Conservation (phyloP, 2,888 invertebrate species). For the Danaus chrysippus region DNA sequence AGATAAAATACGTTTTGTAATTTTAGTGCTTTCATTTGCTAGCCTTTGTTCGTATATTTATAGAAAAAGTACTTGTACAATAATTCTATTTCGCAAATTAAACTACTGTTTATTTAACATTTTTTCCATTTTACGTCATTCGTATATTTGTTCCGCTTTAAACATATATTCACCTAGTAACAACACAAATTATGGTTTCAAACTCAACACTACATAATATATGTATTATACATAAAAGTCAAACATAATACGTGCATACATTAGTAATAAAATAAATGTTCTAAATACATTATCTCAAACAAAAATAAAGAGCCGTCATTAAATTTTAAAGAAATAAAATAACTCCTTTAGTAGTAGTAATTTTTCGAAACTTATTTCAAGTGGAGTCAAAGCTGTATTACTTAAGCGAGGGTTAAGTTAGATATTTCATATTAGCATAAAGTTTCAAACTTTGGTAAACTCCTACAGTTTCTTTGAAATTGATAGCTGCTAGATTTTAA, state of each 20-base stretch:
- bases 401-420: conserved; percentile 62
- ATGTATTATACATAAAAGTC: background rate
- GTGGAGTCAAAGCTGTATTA: conserved; percentile 59
- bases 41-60: too few relatives aligned
- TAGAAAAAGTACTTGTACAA: too few relatives aligned
- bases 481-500: conserved; percentile 62
- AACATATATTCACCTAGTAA: conserved; percentile 2
- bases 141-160: background rate
- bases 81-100: too few relatives aligned
- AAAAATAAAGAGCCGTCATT: conserved; percentile 11
- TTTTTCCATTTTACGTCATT: too few relatives aligned
- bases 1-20: too few relatives aligned
- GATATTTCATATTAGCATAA: conserved; percentile 72
- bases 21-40: too few relatives aligned
- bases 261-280: too few relatives aligned
- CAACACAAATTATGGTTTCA: conserved; percentile 1
- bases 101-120: too few relatives aligned
- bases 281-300: too few relatives aligned
- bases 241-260: too few relatives aligned
- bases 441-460: conserved; percentile 56
- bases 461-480: conserved; percentile 64
- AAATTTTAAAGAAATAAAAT: conserved; percentile 33
- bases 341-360: conserved; percentile 42
- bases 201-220: conserved; percentile 6
- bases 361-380: conserved; percentile 45